Conservation (phyloP, 1,140 invertebrate species). For the Eriocheir sinensis region DNA sequence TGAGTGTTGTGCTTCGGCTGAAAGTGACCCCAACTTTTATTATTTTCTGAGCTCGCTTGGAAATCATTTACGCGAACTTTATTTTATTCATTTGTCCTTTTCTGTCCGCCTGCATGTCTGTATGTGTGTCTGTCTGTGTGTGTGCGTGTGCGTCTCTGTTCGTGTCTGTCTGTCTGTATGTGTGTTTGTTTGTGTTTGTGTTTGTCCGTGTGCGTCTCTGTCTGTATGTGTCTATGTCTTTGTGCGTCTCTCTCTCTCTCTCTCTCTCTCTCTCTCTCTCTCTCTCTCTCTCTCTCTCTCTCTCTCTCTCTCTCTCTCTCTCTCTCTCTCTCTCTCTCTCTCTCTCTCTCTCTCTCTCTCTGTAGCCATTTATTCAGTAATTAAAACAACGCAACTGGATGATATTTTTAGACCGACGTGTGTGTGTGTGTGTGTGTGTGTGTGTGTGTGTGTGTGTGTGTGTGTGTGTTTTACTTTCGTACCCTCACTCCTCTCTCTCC, state of each 20-base stretch:
- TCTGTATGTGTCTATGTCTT: neutral
- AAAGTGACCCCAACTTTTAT: neutral
- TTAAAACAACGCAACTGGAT: constrained; percentile 1
- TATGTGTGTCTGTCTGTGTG: neutral
- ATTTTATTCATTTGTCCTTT: neutral
- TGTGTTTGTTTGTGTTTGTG: neutral
- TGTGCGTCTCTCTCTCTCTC: neutral
- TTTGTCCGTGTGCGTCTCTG: neutral
- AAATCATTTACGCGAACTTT: neutral
- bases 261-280: constrained; percentile 22
- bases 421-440: constrained; percentile 22
- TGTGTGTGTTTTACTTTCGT: neutral
- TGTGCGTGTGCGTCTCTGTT: neutral
- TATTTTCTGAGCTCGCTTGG: neutral
- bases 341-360: neutral
- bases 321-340: constrained; percentile 22
- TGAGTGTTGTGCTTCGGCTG: neutral
- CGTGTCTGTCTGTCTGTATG: neutral
- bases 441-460: neutral
- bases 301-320: constrained; percentile 14
- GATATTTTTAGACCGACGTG: neutral
- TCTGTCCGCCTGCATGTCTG: neutral
- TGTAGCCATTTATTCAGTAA: constrained; percentile 17
- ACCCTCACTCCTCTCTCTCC: no score
- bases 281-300: constrained; percentile 14